phyloP scores from a whole-genome alignment of 1,140 invertebrate genomes.

The Agrilus planipennis region DNA sequence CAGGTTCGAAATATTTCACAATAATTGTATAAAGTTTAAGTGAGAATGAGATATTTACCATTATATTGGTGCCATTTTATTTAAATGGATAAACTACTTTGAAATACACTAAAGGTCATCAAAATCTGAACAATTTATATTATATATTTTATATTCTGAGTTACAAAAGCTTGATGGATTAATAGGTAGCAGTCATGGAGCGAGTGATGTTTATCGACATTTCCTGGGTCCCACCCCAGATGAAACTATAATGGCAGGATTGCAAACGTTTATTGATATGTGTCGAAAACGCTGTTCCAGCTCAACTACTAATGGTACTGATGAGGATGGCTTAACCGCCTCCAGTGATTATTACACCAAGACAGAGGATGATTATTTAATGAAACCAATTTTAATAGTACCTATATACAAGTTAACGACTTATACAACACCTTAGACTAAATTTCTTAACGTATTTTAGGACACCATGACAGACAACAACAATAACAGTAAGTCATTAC shows the following conservation, averaged over 20 bases:
- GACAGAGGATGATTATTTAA: too few relatives aligned
- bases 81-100: background rate
- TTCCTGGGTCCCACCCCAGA: constrained; percentile 22
- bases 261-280: constrained; percentile 15
- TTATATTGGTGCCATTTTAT: background rate
- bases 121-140: background rate
- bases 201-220: constrained; percentile 16
- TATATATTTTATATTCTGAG: background rate
- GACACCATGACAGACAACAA: too few relatives aligned
- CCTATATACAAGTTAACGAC: too few relatives aligned
- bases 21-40: background rate
- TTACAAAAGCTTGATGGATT: background rate
- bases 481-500: too few relatives aligned
- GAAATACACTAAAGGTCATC: background rate
- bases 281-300: too few relatives aligned
- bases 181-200: background rate
- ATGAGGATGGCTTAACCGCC: too few relatives aligned
- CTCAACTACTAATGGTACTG: too few relatives aligned
- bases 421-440: too few relatives aligned
- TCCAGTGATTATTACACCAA: too few relatives aligned
- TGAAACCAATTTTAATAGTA: too few relatives aligned
- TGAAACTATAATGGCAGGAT: constrained; percentile 20
- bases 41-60: background rate
- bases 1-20: background rate
- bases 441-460: too few relatives aligned